phyloP scores from a whole-genome alignment of 2,113 vertebrate genomes.

The Apodemus sylvaticus region DNA sequence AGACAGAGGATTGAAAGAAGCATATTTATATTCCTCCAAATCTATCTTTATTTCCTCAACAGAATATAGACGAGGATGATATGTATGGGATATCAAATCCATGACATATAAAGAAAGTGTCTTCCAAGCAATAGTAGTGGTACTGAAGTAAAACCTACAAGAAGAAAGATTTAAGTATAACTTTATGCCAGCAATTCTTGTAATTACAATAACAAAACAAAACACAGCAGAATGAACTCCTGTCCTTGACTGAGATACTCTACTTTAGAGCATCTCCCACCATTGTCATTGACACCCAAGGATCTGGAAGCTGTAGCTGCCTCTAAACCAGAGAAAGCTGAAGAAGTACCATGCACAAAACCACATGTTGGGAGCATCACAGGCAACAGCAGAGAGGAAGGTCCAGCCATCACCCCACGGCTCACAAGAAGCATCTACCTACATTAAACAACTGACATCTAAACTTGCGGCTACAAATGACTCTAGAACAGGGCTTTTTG shows the following conservation, averaged over 20 bases:
- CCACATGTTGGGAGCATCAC: accelerated
- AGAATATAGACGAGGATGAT: background rate
- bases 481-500: background rate
- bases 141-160: background rate
- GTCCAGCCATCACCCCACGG: too few species aligned
- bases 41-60: background rate
- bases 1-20: background rate
- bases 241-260: background rate
- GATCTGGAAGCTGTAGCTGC: background rate
- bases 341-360: too few species aligned
- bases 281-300: background rate
- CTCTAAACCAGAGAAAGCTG: background rate
- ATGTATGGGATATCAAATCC: background rate
- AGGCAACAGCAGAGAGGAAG: background rate
- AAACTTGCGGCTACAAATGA: background rate
- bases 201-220: background rate
- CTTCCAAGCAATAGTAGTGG: background rate
- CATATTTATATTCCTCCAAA: background rate
- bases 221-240: background rate
- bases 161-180: background rate
- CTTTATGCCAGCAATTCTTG: background rate
- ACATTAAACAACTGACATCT: background rate
- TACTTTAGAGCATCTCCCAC: background rate
- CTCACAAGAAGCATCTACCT: background rate
- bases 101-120: background rate